Evolutionary conservation across 2,113 vertebrate species (phyloP), one percentile per base, ranked within the genome.

Genomic region (Hymenochirus boettgeri): DNA sequence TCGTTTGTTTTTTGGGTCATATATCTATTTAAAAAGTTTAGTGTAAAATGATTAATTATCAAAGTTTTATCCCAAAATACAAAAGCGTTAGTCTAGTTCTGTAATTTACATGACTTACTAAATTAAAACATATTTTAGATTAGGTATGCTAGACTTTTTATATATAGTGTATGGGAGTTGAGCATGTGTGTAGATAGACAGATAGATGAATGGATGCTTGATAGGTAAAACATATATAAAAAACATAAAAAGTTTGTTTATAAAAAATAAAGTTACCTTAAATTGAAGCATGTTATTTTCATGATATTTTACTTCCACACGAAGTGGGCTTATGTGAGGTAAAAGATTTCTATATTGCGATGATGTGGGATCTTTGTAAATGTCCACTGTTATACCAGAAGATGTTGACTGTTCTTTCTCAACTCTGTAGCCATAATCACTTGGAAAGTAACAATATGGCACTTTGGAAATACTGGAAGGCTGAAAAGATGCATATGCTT

Each of bases 191-290:
- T n/a, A n/a, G n/a, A n/a, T n/a, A n/a, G n/a, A n/a, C n/a, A n/a
- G n/a, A n/a, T n/a, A n/a, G n/a, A n/a, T n/a, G n/a, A n/a, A n/a
- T n/a, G n/a, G n/a, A n/a, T n/a, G n/a, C n/a, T n/a, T n/a, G n/a
- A n/a, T n/a, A n/a, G n/a, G n/a, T n/a, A n/a, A n/a, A n/a, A n/a
- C n/a, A n/a, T n/a, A n/a, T n/a, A n/a, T n/a, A n/a, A n/a, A n/a
- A n/a, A n/a, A n/a, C n/a, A n/a, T n/a, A n/a, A n/a, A n/a, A n/a
- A n/a, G n/a, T n/a, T n/a, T n/a, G n/a, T n/a, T n/a, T n/a, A n/a
- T n/a, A n/a, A n/a, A n/a, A n/a, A n/a, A n/a, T n/a, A n/a, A n/a
- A 42, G 3, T 42, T 76, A 98, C 96, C 92, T 96, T 98, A 65
- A 97, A 95, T 47, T 90, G 91, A 26, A 98, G 73, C 85, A 95